Conservation (phyloP, 2,888 invertebrate species). For the Trissolcus brochymenae region DNA sequence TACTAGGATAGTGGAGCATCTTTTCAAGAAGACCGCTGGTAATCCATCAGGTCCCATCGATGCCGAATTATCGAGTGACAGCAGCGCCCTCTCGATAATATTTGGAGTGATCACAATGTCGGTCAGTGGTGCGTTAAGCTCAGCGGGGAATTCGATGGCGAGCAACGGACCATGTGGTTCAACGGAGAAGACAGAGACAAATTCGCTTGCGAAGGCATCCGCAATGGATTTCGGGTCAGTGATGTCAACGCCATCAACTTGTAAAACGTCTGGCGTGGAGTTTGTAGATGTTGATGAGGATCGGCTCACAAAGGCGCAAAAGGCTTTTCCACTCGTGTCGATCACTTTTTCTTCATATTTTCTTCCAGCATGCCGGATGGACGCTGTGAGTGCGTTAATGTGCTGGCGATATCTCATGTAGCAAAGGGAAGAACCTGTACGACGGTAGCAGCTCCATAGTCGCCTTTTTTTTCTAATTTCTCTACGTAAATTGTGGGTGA, state of each 20-base stretch:
- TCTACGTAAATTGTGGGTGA: no score
- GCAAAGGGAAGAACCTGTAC: no score
- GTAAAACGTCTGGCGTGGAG: not conserved
- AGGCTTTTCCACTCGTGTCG: not conserved
- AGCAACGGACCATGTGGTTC: not conserved
- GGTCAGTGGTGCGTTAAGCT: no score
- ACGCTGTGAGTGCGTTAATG: no score
- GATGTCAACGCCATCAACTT: not conserved
- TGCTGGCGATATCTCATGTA: no score
- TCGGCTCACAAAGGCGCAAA: not conserved
- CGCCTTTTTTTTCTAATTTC: no score
- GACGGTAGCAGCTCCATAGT: no score
- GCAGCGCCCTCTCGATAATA: not conserved
- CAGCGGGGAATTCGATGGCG: no score
- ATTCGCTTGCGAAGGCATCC: not conserved
- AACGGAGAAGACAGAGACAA: not conserved
- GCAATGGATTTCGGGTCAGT: not conserved
- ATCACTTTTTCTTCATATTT: not conserved
- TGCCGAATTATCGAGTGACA: not conserved
- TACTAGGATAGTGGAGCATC: not conserved
- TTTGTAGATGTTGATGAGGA: not conserved
- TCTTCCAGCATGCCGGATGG: no score
- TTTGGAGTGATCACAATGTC: no score
- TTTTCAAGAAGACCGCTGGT: no score
- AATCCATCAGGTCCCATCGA: not conserved